Percentiles rank a stretch among this genome's conserved stretches.
Evolutionary conservation across 2,797 vertebrate species (phyloP).

Genomic region (Mastacembelus armatus): DNA sequence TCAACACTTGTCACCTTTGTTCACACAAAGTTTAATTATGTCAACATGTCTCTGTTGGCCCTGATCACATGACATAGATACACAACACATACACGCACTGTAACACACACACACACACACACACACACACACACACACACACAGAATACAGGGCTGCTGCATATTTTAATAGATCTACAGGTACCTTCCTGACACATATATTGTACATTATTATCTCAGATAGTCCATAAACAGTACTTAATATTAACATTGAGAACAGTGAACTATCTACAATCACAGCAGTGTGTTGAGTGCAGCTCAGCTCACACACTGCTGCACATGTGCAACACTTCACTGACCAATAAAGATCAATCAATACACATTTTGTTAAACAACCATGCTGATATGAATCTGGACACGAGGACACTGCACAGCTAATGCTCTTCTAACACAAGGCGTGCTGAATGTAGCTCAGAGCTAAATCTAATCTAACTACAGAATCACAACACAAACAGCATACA

Average conservation of each 20-base stretch:
- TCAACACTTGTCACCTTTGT: conserved; percentile 8
- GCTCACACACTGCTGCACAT: conserved; percentile 28
- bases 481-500: conserved; percentile 36
- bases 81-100: conserved; percentile 34
- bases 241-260: conserved; percentile 33
- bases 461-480: conserved; percentile 25
- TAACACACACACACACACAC: conserved; percentile 32
- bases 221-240: conserved; percentile 35
- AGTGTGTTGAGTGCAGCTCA: conserved; percentile 25
- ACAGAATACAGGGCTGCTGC: conserved; percentile 50
- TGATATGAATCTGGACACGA: conserved; percentile 15
- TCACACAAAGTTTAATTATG: conserved; percentile 65
- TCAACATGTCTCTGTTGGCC: conserved; percentile 35
- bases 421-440: neutral
- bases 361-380: conserved; percentile 34
- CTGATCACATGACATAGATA: conserved; percentile 50
- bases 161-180: conserved; percentile 48
- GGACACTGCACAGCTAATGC: conserved; percentile 15
- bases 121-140: conserved; percentile 19
- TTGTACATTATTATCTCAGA: conserved; percentile 31
- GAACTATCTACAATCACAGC: conserved; percentile 33
- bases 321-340: conserved; percentile 6
- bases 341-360: neutral
- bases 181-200: conserved; percentile 35
- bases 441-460: conserved; percentile 43